Evolutionary conservation across 2,797 vertebrate species (phyloP).

Genomic region (Nannoperca australis): DNA sequence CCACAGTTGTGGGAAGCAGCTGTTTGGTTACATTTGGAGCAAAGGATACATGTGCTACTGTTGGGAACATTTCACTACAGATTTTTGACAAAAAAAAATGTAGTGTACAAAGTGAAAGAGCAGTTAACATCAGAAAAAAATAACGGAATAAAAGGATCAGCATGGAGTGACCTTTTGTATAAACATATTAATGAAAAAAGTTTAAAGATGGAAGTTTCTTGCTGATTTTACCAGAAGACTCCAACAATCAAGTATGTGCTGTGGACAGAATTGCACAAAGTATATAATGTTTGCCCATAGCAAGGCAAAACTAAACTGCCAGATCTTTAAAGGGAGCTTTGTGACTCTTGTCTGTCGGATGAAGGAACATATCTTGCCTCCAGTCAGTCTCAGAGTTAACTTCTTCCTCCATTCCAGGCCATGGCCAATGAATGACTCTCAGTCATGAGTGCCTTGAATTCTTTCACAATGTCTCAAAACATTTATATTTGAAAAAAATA

Average conservation of each 20-base stretch:
- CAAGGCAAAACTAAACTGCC: conserved; percentile 22
- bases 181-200: not conserved
- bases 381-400: conserved; percentile 29
- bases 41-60: not conserved
- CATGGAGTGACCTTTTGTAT: not conserved
- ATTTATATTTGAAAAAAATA: conserved; percentile 3
- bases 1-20: not conserved
- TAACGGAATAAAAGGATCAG: not conserved
- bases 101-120: not conserved
- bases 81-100: not conserved
- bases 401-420: conserved; percentile 12
- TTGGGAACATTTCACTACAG: not conserved
- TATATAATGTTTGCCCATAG: conserved; percentile 4
- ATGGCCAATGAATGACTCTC: conserved; percentile 13
- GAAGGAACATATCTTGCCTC: conserved; percentile 32
- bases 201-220: conserved; percentile 3
- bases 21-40: not conserved
- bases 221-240: not conserved
- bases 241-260: not conserved
- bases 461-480: conserved; percentile 28
- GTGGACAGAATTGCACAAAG: not conserved
- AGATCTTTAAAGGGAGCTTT: conserved; percentile 7
- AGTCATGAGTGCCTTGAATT: conserved; percentile 10
- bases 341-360: conserved; percentile 12
- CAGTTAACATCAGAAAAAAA: not conserved